Conservation (phyloP, 2,888 invertebrate species). For the Anoncus sp. region DNA sequence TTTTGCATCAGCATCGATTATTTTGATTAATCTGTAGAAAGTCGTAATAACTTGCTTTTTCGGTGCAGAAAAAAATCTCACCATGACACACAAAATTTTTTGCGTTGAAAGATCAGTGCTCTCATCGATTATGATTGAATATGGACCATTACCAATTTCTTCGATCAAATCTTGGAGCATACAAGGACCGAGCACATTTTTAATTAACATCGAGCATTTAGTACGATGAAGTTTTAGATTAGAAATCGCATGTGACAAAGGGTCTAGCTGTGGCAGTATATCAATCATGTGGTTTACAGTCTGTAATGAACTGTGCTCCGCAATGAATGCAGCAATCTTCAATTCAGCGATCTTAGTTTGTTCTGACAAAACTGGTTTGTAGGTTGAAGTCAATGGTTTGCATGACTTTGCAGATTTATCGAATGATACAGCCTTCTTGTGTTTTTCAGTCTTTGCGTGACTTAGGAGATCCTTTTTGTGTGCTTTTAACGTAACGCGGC, state of each 20-base stretch:
- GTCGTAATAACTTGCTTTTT: constrained; percentile 60
- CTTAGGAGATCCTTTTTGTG: constrained; percentile 71
- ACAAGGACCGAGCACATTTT: constrained; percentile 73
- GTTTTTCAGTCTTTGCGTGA: constrained; percentile 71
- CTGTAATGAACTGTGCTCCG: constrained; percentile 66
- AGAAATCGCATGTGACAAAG: constrained; percentile 65
- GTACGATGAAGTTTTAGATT: constrained; percentile 70
- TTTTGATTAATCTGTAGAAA: constrained; percentile 63
- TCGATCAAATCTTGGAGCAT: constrained; percentile 71
- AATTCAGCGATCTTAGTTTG: constrained; percentile 65
- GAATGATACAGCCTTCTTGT: constrained; percentile 60
- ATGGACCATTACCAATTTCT: constrained; percentile 66
- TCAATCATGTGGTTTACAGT: constrained; percentile 66
- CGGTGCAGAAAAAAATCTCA: constrained; percentile 57
- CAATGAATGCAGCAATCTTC: constrained; percentile 70
- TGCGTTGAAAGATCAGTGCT: constrained; percentile 68
- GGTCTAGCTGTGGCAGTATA: constrained; percentile 64
- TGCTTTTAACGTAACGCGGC: constrained; percentile 64
- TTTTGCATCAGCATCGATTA: constrained; percentile 57
- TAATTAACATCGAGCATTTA: constrained; percentile 73
- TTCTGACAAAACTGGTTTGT: constrained; percentile 45
- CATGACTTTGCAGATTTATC: constrained; percentile 59
- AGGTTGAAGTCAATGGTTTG: constrained; percentile 34
- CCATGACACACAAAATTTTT: constrained; percentile 63
- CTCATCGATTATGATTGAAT: constrained; percentile 74